phyloP scores from a whole-genome alignment of 1,140 invertebrate genomes.

The Cyphomyrmex costatus region DNA sequence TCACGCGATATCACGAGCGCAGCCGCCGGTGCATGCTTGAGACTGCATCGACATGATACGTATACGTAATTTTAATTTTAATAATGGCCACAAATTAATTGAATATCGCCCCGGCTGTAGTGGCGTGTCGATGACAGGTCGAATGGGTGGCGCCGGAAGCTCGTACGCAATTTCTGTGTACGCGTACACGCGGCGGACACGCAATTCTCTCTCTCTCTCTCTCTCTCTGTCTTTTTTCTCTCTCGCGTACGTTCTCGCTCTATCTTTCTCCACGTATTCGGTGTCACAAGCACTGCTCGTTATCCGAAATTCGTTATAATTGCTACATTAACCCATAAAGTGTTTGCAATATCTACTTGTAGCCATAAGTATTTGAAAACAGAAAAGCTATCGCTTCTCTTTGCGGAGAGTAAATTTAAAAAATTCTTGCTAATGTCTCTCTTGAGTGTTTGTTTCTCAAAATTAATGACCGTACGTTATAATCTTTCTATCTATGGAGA shows the following conservation, averaged over 20 bases:
- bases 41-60: conserved; percentile 63
- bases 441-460: not conserved
- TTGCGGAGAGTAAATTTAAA: not conserved
- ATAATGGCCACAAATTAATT: conserved; percentile 80
- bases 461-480: conserved; percentile 12
- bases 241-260: not conserved
- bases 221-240: not conserved
- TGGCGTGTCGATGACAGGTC: conserved; percentile 79
- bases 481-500: not conserved
- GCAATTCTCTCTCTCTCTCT: conserved; percentile 12
- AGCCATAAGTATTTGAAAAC: conserved; percentile 9
- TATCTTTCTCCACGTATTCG: not conserved
- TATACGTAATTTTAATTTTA: conserved; percentile 77
- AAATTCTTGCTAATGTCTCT: not conserved
- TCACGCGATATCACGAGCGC: conserved; percentile 51
- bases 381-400: not conserved
- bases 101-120: conserved; percentile 72
- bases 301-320: conserved; percentile 48
- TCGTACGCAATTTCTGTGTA: conserved; percentile 69
- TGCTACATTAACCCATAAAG: conserved; percentile 19
- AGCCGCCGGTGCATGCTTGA: conserved; percentile 1
- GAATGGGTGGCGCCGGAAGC: conserved; percentile 57
- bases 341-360: not conserved
- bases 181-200: conserved; percentile 12
- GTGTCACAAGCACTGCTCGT: conserved; percentile 36